Evolutionary conservation across 2,113 vertebrate species (phyloP), one percentile per base, ranked within the genome.

Genomic region (Lota lota): DNA sequence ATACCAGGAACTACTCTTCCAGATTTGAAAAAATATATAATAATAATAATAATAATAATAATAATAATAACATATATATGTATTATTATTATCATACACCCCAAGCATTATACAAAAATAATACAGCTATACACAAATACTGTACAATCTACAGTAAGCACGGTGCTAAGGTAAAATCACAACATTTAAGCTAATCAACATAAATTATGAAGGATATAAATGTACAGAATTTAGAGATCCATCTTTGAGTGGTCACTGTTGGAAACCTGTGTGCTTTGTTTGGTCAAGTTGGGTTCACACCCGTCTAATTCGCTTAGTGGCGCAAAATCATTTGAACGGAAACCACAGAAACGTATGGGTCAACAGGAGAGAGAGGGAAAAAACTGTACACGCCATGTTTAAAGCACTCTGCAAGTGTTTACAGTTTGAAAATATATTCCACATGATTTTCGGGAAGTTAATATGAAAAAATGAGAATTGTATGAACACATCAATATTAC

Each of bases 141-240:
- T 85, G 79, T 89, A 88, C 82, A 88, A 19, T 78, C 69, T 84
- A 89, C 80, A 87, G 80, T 83, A 76, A 77, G 68, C 70, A 85
- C 67, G 73, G 79, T 51, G 66, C 70, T 66, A 70, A 12, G 18
- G 68, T 68, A 70, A 12, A n/a, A 69, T 47, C 66, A 60, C 47
- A 19, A 60, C 22, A 19, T 72, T 62, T 50, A 75, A 22, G 11
- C 21, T 69, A 69, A 71, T 78, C 47, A 77, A 70, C 58, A 89
- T 86, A 85, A 80, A 69, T 86, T 82, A 87, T 63, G 24, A 61
- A 33, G 70, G 66, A 8, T n/a, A 61, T 64, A 77, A 82, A 74
- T n/a, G 40, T 65, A 71, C 56, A 72, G 24, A 81, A 84, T 83
- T 87, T 83, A 85, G 64, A 81, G 73, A 84, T 1, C 78, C 70